Conservation (phyloP, 2,888 invertebrate species). For the Spodoptera exigua region DNA sequence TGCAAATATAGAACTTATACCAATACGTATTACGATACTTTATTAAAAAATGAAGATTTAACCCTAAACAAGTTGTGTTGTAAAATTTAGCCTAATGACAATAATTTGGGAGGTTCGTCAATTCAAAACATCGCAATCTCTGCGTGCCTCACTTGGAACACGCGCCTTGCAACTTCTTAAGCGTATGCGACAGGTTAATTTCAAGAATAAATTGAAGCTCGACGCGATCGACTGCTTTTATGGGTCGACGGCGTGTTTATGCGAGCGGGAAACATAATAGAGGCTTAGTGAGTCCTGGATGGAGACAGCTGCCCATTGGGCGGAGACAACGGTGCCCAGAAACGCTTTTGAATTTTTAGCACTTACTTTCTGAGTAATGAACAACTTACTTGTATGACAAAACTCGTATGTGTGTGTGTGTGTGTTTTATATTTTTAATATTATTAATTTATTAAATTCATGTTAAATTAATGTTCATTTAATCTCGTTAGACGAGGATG, state of each 20-base stretch:
- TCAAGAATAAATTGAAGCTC: conserved; percentile 85
- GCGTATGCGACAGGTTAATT: conserved; percentile 86
- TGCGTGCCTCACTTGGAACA: conserved; percentile 71
- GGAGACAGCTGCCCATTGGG: conserved; percentile 77
- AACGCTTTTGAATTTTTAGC: conserved; percentile 77
- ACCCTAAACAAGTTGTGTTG: conserved; percentile 22
- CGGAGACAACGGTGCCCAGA: conserved; percentile 75
- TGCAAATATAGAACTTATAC: too few species aligned
- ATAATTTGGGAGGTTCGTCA: conserved; percentile 52
- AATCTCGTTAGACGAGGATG: conserved; percentile 17
- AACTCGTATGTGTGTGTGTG: conserved; percentile 27
- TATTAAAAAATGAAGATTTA: not conserved
- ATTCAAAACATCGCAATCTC: conserved; percentile 52
- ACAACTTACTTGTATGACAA: conserved; percentile 42
- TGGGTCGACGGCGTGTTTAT: conserved; percentile 74
- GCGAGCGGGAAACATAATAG: conserved; percentile 73
- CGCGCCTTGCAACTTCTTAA: conserved; percentile 65
- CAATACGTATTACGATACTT: too few species aligned
- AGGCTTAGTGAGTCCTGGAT: conserved; percentile 74
- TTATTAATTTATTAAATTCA: conserved; percentile 4
- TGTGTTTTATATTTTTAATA: conserved; percentile 21
- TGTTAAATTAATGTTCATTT: conserved; percentile 13
- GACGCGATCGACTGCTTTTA: conserved; percentile 72
- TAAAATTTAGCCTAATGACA: conserved; percentile 38
- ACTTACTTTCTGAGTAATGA: conserved; percentile 63